Conservation (phyloP, 2,888 invertebrate genomes). For the Dyspetes luteomarginatus region DNA sequence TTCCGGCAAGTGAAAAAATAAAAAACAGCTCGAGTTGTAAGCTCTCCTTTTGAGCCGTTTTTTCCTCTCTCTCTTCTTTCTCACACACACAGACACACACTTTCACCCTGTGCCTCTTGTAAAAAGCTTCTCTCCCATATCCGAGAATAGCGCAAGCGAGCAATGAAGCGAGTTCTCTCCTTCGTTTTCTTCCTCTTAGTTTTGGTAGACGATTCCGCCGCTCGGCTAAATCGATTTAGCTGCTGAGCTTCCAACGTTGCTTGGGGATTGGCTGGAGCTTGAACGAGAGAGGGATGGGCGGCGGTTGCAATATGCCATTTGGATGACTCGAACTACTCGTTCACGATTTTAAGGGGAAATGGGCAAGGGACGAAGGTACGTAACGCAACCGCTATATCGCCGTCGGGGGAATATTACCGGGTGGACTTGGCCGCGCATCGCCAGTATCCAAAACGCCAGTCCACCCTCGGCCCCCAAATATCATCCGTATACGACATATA, state of each 20-base stretch:
- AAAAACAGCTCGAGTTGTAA: constrained; percentile 1
- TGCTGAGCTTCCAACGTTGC: constrained; percentile 65
- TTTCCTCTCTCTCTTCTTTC: constrained; percentile 29
- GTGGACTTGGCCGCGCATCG: constrained; percentile 66
- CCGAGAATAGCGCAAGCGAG: constrained; percentile 61
- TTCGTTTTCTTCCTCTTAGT: too few species aligned
- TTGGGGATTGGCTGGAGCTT: constrained; percentile 75
- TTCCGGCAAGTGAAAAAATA: constrained; percentile 45
- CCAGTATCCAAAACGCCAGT: constrained; percentile 71
- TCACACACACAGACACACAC: too few species aligned
- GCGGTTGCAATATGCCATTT: constrained; percentile 29
- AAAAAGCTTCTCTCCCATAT: constrained; percentile 15
- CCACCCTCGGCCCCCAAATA: constrained; percentile 36
- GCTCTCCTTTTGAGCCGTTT: constrained; percentile 44
- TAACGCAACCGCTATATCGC: constrained; percentile 81
- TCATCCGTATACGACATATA: neutral
- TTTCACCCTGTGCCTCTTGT: too few species aligned
- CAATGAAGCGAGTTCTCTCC: constrained; percentile 45
- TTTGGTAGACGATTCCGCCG: too few species aligned
- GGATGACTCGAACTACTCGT: constrained; percentile 26
- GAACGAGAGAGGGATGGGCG: constrained; percentile 65
- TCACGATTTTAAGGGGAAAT: constrained; percentile 56
- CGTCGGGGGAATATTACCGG: constrained; percentile 80
- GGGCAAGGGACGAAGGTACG: constrained; percentile 63
- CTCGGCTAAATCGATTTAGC: constrained; percentile 39